Evolutionary conservation across 1,140 invertebrate genomes (phyloP).

Genomic region (Phthorimaea operculella): DNA sequence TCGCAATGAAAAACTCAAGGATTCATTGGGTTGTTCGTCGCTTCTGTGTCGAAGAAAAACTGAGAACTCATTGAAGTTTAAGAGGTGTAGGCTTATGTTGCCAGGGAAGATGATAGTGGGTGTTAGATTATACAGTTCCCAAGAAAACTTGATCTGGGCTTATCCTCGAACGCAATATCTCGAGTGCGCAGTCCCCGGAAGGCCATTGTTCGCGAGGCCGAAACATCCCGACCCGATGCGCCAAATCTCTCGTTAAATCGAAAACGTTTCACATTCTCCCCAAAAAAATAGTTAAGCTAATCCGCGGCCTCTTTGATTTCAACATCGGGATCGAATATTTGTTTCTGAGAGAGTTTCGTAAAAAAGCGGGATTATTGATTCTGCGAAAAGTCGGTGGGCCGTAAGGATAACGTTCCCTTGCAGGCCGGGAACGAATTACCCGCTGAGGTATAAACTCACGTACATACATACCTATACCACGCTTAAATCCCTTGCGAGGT

Average conservation of each 20-base stretch:
- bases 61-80: too few relatives aligned
- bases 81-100: too few relatives aligned
- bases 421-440: slow-evolving; percentile 54
- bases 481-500: too few relatives aligned
- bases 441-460: slow-evolving; percentile 54
- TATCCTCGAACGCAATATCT: slow-evolving; percentile 39
- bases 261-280: slow-evolving; percentile 56
- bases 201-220: slow-evolving; percentile 47
- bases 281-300: slow-evolving; percentile 50
- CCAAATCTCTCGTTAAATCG: slow-evolving; percentile 57
- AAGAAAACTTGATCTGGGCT: slow-evolving; percentile 40
- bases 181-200: slow-evolving; percentile 48
- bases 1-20: too few relatives aligned
- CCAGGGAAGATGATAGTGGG: background rate
- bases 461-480: too few relatives aligned
- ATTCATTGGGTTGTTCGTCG: too few relatives aligned
- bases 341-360: slow-evolving; percentile 49
- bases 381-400: slow-evolving; percentile 50
- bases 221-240: slow-evolving; percentile 40
- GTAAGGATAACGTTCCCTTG: slow-evolving; percentile 53
- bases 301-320: slow-evolving; percentile 59
- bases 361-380: slow-evolving; percentile 62
- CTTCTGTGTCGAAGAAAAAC: too few relatives aligned
- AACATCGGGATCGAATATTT: slow-evolving; percentile 40
- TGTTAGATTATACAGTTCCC: slow-evolving; percentile 21